Base-by-base conservation (phyloP, 2,888 invertebrate species). In the Torymus aiolomorphi region DNA sequence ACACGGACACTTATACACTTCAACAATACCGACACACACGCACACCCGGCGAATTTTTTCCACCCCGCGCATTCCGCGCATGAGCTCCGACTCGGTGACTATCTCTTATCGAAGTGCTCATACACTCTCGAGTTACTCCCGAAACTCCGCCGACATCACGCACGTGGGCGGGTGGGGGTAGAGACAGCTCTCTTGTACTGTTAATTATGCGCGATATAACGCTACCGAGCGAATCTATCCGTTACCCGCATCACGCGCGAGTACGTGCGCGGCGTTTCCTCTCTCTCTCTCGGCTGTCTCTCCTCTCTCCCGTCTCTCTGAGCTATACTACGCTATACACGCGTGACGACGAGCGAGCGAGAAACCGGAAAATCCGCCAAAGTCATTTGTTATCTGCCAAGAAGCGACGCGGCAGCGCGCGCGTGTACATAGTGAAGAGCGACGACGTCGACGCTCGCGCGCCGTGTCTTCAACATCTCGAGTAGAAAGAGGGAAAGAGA, bases 351-450 rank as follows among this genome's bases (percentile, higher is more conserved):
- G 42, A 42, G 42, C 42, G 42, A 42, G 42, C 42, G 42, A 70
- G 80, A 84, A 86, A 86, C 85, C 84, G 86, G 86, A 86, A 86
- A 87, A 86, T 83, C 84, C 83, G 82, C 83, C 81, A 81, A 85
- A 82, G 82, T 83, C 83, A 83, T 82, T 81, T 77, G 82, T 83
- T 84, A 79, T 82, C 83, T 72, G 66, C 57, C 52, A 67, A 59
- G 54, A 49, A 51, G 18, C n/a, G 42, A 10, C 42, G 59, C 1
- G 42, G 51, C 14, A 16, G 59, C 54, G 31, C 31, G 31, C 31
- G 31, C 42, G 8, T 42, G 42, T 42, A 42, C 42, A 42, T 42
- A 42, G 42, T 42, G 42, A 61, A 11, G 61, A 42, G 71, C 20
- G 2, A 31, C 14, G 31, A 57, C 31, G 31, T 42, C 11, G 12